phyloP scores from a whole-genome alignment of 2,797 vertebrate species.

The Typhlichthys eigenmanni region DNA sequence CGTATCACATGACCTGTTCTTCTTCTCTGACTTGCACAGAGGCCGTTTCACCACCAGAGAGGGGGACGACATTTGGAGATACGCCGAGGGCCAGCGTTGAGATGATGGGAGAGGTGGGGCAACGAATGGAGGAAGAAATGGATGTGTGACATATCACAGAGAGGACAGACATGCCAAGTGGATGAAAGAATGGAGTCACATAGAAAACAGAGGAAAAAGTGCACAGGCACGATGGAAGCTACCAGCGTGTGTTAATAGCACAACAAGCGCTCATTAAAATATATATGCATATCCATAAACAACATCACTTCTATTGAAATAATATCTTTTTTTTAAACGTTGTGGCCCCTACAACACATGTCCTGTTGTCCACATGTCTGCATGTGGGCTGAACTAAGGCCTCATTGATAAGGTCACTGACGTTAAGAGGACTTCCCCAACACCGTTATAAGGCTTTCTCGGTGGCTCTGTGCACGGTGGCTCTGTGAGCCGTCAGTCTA shows the following conservation, averaged over 20 bases:
- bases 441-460: conserved; percentile 14
- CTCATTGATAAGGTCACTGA: neutral
- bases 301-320: no score
- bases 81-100: conserved; percentile 18
- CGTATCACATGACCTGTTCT: neutral
- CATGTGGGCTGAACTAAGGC: neutral
- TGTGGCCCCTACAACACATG: no score
- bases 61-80: conserved; percentile 7
- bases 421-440: neutral
- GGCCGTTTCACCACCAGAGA: neutral
- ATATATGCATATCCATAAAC: no score
- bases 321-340: no score
- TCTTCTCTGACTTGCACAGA: neutral
- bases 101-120: conserved; percentile 11
- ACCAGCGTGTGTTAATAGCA: no score
- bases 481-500: neutral
- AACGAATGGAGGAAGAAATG: conserved; percentile 34
- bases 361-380: no score
- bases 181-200: neutral
- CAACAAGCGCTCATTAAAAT: no score
- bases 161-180: neutral
- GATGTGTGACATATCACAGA: conserved; percentile 3
- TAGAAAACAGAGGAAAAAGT: neutral
- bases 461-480: neutral
- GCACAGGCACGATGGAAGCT: no score